These are phyloP conservation scores for Melangyna quadrimaculata DNA, from an alignment of 2,888 invertebrate species.

Conservation along the genomic window DNA sequence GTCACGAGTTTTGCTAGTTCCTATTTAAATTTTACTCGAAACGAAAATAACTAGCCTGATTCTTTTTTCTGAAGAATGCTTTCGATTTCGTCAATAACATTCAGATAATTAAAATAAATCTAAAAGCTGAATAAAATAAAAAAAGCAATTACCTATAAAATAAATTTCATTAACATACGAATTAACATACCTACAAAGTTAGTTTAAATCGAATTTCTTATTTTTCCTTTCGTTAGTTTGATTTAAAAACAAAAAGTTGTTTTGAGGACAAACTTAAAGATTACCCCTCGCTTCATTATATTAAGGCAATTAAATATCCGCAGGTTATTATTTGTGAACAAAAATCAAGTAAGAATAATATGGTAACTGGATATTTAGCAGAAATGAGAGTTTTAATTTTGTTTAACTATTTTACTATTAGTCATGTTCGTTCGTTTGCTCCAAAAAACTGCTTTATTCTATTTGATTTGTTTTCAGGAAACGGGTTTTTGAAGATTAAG, in stretches of 20 bases:
- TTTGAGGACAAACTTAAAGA: neutral
- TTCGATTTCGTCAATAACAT: slow-evolving; percentile 32
- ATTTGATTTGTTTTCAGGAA: neutral
- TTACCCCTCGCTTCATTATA: neutral
- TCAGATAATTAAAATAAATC: slow-evolving; percentile 6
- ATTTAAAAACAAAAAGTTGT: slow-evolving; percentile 6
- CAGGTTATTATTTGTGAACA: too few relatives aligned
- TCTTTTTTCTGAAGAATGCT: neutral
- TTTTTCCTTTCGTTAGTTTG: slow-evolving; percentile 10
- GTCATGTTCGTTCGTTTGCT: too few relatives aligned
- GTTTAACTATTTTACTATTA: too few relatives aligned
- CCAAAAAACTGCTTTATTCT: too few relatives aligned
- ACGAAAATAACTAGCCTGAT: slow-evolving; percentile 38
- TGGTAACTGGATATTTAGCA: too few relatives aligned
- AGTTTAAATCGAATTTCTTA: neutral
- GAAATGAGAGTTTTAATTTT: too few relatives aligned
- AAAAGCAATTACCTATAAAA: neutral
- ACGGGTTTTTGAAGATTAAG: neutral
- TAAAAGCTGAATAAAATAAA: slow-evolving; percentile 13
- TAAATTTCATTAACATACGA: slow-evolving; percentile 33
- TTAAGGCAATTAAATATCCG: too few relatives aligned
- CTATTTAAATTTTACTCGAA: slow-evolving; percentile 35
- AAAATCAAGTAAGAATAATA: too few relatives aligned
- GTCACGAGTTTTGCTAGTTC: slow-evolving; percentile 27
- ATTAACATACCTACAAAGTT: neutral